phyloP scores from a whole-genome alignment of 2,797 vertebrate species.

The Siniperca obscura region DNA sequence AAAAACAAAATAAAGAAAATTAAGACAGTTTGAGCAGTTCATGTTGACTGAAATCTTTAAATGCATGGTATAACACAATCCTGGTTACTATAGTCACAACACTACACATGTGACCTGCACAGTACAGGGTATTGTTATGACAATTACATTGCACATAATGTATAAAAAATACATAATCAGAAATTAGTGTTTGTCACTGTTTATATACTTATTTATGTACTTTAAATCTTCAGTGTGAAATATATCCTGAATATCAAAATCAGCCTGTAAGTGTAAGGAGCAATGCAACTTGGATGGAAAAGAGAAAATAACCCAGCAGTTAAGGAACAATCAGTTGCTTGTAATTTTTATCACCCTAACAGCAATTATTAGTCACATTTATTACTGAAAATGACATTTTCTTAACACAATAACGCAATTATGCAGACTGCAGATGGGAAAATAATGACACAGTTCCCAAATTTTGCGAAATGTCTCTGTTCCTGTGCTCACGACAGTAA shows the following conservation, averaged over 20 bases:
- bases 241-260: not conserved
- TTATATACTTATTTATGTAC: not conserved
- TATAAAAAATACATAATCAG: not conserved
- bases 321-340: slow-evolving; percentile 11
- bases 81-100: not conserved
- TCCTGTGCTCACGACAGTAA: slow-evolving; percentile 17
- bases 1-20: slow-evolving; percentile 8
- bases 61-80: not conserved
- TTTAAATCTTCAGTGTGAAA: not conserved
- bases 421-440: not conserved
- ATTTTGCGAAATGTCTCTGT: not conserved
- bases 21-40: not conserved
- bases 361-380: not conserved
- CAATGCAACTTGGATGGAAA: not conserved
- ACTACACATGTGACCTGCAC: not conserved
- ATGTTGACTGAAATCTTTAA: not conserved
- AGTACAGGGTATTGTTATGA: not conserved
- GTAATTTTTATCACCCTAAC: not conserved
- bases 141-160: not conserved
- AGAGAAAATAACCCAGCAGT: slow-evolving; percentile 7
- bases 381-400: not conserved
- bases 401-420: not conserved
- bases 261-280: not conserved
- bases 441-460: slow-evolving; percentile 1
- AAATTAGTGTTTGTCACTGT: not conserved